These are phyloP conservation scores for Sialis lutaria DNA, from an alignment of 2,888 invertebrate species.

Conservation along the genomic window DNA sequence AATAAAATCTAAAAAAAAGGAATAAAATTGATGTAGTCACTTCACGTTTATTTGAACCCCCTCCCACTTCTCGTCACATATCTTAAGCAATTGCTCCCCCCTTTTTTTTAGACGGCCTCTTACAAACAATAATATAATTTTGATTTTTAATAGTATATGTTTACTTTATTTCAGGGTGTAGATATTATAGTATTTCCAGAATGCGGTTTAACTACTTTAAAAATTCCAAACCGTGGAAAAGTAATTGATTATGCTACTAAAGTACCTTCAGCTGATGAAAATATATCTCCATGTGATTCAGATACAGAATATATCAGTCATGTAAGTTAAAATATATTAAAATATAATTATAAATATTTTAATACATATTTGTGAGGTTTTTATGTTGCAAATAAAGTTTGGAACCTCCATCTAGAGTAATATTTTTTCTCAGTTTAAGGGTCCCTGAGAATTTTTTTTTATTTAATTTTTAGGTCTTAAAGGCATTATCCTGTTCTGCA, in stretches of 20 bases:
- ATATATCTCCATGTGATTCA: slow-evolving; percentile 14
- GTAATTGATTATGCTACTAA: slow-evolving; percentile 14
- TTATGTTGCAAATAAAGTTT: background rate
- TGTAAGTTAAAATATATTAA: too few relatives aligned
- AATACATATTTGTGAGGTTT: background rate
- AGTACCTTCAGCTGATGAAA: slow-evolving; percentile 12
- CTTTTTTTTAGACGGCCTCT: too few relatives aligned
- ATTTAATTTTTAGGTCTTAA: slow-evolving; percentile 17
- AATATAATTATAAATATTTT: too few relatives aligned
- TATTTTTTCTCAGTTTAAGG: too few relatives aligned
- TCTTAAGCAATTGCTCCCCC: too few relatives aligned
- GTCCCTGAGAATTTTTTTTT: too few relatives aligned
- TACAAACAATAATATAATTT: too few relatives aligned
- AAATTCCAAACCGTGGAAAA: slow-evolving; percentile 17
- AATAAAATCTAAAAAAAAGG: too few relatives aligned
- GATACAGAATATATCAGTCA: background rate
- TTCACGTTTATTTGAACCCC: too few relatives aligned
- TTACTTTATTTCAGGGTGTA: slow-evolving; percentile 22
- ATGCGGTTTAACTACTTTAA: slow-evolving; percentile 16
- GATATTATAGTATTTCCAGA: slow-evolving; percentile 43
- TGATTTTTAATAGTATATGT: background rate
- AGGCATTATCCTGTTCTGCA: slow-evolving; percentile 24
- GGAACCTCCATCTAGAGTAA: background rate
- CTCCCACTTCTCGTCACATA: too few relatives aligned
- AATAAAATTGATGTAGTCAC: too few relatives aligned